Evolutionary conservation across 2,113 vertebrate species (phyloP).

Genomic region (Uria lomvia): DNA sequence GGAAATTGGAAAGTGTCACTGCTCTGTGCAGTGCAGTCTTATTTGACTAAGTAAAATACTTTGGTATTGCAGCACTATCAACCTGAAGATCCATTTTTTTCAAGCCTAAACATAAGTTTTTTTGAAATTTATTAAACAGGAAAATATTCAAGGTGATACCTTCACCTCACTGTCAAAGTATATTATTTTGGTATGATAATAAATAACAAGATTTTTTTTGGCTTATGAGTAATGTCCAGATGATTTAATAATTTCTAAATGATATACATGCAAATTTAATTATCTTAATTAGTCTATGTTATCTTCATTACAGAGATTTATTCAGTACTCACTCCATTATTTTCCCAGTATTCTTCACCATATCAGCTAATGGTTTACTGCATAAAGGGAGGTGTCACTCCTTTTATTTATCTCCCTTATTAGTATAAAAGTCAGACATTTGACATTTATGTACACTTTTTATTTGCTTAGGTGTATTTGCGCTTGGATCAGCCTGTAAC

Average conservation of each 20-base stretch:
- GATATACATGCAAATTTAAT: not conserved
- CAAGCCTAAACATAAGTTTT: not conserved
- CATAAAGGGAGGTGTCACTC: not conserved
- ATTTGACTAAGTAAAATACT: not conserved
- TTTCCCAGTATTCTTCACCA: not conserved
- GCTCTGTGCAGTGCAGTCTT: not conserved
- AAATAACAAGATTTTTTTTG: not conserved
- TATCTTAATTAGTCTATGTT: not conserved
- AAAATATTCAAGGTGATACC: not conserved
- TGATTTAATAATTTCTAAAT: not conserved
- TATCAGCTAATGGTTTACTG: not conserved
- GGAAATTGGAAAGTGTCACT: not conserved
- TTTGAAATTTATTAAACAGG: not conserved
- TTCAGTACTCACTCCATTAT: not conserved
- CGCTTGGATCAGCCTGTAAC: conserved; percentile 94
- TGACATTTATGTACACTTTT: not conserved
- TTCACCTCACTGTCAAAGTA: not conserved
- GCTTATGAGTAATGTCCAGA: not conserved
- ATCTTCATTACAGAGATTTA: not conserved
- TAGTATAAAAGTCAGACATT: not conserved
- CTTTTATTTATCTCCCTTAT: not conserved
- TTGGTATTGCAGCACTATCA: not conserved
- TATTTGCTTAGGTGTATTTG: conserved; percentile 84
- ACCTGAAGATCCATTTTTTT: not conserved
- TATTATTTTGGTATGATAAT: not conserved